phyloP scores from a whole-genome alignment of 2,888 invertebrate species.

The Xestia rhomboidea region DNA sequence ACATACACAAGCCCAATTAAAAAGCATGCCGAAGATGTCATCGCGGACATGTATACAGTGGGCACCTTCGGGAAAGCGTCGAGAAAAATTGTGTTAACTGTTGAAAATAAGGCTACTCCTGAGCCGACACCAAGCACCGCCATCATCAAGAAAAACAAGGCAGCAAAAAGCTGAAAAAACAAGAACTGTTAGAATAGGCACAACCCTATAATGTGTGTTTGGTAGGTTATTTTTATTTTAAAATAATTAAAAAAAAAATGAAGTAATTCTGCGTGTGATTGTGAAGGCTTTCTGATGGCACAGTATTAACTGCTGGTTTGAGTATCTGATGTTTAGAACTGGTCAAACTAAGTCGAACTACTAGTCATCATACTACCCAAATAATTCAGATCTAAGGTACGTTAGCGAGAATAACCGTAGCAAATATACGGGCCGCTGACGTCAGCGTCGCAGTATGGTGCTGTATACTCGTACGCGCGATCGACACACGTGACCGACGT shows the following conservation, averaged over 20 bases:
- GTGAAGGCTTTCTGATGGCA: background rate
- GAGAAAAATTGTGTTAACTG: conserved; percentile 92
- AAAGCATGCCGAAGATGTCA: conserved; percentile 90
- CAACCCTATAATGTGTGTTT: background rate
- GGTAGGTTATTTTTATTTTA: background rate
- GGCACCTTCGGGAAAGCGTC: conserved; percentile 92
- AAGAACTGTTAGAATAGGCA: background rate
- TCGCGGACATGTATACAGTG: conserved; percentile 91
- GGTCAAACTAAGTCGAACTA: background rate
- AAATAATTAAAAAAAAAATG: background rate
- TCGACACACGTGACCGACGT: no score
- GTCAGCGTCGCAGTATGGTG: no score
- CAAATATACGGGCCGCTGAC: no score
- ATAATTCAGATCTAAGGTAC: no score
- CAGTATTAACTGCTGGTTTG: no score
- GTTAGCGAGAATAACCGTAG: no score
- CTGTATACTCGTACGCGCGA: no score
- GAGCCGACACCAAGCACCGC: conserved; percentile 94
- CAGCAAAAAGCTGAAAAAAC: conserved; percentile 92
- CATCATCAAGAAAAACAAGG: conserved; percentile 95
- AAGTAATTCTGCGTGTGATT: no score
- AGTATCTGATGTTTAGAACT: background rate
- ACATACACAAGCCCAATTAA: conserved; percentile 93
- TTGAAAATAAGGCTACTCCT: conserved; percentile 93
- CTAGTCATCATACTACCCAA: no score